Conservation (phyloP, 1,140 invertebrate species). For the Scaptodrosophila lebanonensis region DNA sequence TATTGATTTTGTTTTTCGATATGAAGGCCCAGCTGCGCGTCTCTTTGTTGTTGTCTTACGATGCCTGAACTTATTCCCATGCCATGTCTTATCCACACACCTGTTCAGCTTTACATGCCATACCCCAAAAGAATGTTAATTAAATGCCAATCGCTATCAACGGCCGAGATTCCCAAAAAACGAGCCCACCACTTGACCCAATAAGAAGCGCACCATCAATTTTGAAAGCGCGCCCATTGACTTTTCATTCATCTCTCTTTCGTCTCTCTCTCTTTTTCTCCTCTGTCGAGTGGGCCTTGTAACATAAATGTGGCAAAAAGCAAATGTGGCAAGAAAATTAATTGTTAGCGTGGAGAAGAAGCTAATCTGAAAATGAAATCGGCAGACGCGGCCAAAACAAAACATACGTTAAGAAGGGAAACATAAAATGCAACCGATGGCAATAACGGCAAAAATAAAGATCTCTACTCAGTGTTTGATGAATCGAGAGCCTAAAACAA, state of each 20-base stretch:
- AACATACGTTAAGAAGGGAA: constrained; percentile 5
- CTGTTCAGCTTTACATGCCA: constrained; percentile 20
- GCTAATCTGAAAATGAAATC: constrained; percentile 63
- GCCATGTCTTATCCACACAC: constrained; percentile 13
- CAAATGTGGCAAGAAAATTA: constrained; percentile 19
- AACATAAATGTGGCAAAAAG: constrained; percentile 55
- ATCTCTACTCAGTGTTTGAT: too few species aligned
- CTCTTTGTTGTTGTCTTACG: too few species aligned
- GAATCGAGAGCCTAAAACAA: too few species aligned
- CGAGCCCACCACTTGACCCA: constrained; percentile 60
- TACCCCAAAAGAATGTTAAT: constrained; percentile 36
- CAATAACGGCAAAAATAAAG: background rate
- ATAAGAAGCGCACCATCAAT: constrained; percentile 58
- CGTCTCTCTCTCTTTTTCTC: constrained; percentile 21
- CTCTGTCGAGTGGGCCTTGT: constrained; percentile 54
- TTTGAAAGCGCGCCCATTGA: constrained; percentile 29
- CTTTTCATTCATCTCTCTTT: background rate
- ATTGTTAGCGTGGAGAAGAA: constrained; percentile 31
- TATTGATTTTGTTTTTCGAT: too few species aligned
- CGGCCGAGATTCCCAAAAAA: constrained; percentile 19
- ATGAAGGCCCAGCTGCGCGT: too few species aligned
- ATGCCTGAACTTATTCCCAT: too few species aligned
- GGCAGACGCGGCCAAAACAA: constrained; percentile 13
- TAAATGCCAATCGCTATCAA: constrained; percentile 32
- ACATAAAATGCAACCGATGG: constrained; percentile 7